Evolutionary conservation across 92 coral and sea anemone genomes (phyloP).

Genomic region (Pocillopora meandrina): DNA sequence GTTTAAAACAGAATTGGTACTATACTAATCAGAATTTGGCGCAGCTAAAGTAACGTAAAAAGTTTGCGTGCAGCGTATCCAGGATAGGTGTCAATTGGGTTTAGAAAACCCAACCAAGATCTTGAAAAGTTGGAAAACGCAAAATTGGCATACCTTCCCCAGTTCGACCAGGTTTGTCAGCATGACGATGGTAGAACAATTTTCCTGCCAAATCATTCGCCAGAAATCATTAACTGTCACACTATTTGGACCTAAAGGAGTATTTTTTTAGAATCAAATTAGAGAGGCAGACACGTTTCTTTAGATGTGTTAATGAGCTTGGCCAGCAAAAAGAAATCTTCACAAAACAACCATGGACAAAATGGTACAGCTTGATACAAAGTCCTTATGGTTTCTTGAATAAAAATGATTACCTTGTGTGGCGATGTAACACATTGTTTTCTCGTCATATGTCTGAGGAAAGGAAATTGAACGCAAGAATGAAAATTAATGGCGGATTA

Average conservation of each 20-base stretch:
- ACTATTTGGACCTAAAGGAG: slow-evolving; percentile 44
- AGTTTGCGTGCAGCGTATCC: too few relatives aligned
- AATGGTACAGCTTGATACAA: too few relatives aligned
- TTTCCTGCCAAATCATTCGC: slow-evolving; percentile 92
- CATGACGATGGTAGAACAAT: slow-evolving; percentile 75
- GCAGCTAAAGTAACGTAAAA: too few relatives aligned
- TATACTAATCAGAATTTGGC: too few relatives aligned
- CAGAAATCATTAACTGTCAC: slow-evolving; percentile 79
- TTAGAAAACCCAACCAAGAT: too few relatives aligned
- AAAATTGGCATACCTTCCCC: slow-evolving; percentile 63
- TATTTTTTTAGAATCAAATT: background rate
- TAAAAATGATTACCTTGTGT: background rate
- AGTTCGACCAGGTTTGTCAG: slow-evolving; percentile 80
- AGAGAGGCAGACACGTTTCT: too few relatives aligned
- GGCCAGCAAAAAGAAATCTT: too few relatives aligned
- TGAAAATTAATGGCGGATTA: background rate
- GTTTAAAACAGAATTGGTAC: too few relatives aligned
- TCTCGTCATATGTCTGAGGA: background rate
- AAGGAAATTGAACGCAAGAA: background rate
- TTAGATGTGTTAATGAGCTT: too few relatives aligned
- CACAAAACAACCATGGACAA: too few relatives aligned
- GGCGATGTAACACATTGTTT: background rate
- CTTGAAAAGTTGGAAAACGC: background rate
- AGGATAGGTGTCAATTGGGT: too few relatives aligned
- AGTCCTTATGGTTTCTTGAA: too few relatives aligned